These are phyloP conservation scores for Chelonia mydas DNA, from an alignment of 2,797 vertebrate genomes.

Conservation along the genomic window DNA sequence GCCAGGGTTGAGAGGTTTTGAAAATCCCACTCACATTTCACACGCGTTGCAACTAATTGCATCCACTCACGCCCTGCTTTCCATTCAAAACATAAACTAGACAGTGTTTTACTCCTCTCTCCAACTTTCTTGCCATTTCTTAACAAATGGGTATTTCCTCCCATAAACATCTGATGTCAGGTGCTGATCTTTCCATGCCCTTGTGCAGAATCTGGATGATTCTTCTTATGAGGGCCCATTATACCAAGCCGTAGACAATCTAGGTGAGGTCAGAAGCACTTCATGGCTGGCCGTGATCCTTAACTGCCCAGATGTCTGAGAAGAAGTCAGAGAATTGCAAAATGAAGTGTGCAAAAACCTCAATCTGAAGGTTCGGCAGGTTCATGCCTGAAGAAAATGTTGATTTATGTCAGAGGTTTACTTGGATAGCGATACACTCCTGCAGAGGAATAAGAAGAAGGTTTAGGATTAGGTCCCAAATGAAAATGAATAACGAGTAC, in stretches of 20 bases:
- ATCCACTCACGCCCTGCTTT: background rate
- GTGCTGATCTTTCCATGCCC: background rate
- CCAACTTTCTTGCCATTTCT: background rate
- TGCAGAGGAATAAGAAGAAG: background rate
- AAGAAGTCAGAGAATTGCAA: background rate
- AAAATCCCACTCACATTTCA: background rate
- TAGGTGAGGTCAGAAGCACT: background rate
- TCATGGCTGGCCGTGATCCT: background rate
- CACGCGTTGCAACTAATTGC: background rate
- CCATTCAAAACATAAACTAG: background rate
- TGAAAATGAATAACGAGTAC: background rate
- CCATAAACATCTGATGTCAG: background rate
- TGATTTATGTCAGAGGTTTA: background rate
- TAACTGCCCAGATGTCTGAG: background rate
- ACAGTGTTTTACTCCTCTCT: background rate
- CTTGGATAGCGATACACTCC: background rate
- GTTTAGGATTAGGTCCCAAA: background rate
- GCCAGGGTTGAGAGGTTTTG: background rate
- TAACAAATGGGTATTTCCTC: background rate
- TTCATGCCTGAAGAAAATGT: background rate
- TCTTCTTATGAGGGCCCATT: background rate
- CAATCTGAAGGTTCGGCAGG: background rate
- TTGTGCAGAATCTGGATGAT: background rate
- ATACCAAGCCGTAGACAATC: background rate
- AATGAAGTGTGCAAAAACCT: background rate